These are phyloP conservation scores for Rhabdomys dilectus DNA, from an alignment of 2,113 vertebrate species.

Conservation along the genomic window DNA sequence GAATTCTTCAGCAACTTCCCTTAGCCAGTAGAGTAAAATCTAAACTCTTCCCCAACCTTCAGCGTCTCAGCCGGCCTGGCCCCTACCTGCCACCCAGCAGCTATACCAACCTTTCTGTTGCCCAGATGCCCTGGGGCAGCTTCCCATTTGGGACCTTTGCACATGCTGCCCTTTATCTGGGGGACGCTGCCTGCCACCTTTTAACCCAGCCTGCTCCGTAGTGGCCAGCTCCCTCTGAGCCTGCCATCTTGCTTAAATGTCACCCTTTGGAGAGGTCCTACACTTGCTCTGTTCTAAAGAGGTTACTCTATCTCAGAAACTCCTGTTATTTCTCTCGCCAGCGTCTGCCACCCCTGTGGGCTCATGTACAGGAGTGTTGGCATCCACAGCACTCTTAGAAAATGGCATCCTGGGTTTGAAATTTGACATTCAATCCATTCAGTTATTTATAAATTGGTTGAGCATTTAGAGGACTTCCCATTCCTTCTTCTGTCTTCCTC, in stretches of 20 bases:
- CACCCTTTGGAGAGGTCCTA: background rate
- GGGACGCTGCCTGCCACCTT: background rate
- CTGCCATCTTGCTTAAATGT: background rate
- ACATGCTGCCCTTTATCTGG: background rate
- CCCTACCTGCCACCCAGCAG: background rate
- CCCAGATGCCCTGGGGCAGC: accelerated
- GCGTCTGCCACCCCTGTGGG: background rate
- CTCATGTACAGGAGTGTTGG: accelerated
- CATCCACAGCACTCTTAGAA: background rate
- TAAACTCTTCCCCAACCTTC: background rate
- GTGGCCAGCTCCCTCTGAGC: background rate
- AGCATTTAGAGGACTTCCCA: background rate
- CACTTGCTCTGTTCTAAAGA: background rate
- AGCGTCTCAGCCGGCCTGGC: background rate
- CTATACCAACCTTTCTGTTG: background rate
- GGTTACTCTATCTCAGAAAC: background rate
- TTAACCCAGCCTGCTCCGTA: background rate
- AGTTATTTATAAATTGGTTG: background rate
- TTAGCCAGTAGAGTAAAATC: background rate
- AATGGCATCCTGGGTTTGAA: background rate
- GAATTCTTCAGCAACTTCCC: background rate
- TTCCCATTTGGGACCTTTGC: background rate
- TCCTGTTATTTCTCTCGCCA: background rate
- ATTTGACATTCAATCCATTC: background rate
- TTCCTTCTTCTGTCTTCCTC: background rate